Conservation (phyloP, 2,797 vertebrate genomes). For the Pteropus rufus region DNA sequence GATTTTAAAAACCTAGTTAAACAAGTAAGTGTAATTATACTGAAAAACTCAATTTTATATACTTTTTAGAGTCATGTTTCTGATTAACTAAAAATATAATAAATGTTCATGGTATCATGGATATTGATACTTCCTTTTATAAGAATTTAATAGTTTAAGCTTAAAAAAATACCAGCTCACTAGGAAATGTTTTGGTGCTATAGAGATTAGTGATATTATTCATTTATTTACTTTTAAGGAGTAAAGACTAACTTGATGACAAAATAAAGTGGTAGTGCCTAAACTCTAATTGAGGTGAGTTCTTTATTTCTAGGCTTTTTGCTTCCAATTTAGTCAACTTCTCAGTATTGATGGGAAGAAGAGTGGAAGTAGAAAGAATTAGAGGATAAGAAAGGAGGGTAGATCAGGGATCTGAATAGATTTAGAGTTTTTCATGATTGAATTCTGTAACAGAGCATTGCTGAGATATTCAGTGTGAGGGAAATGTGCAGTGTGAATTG, state of each 20-base stretch:
- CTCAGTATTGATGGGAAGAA: neutral
- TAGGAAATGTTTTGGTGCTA: neutral
- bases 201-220: neutral
- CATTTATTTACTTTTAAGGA: conserved; percentile 12
- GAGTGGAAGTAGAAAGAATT: neutral
- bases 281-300: neutral
- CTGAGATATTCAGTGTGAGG: neutral
- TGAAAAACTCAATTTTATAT: conserved; percentile 1
- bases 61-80: neutral
- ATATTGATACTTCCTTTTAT: conserved; percentile 10
- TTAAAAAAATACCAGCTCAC: neutral
- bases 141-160: neutral
- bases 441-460: neutral
- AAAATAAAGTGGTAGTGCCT: neutral
- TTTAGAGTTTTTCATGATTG: neutral
- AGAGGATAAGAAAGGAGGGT: neutral
- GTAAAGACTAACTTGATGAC: conserved; percentile 15
- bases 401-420: neutral
- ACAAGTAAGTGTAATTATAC: neutral
- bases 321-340: neutral
- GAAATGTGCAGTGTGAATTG: neutral
- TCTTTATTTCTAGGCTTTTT: neutral
- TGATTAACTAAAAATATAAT: conserved; percentile 24
- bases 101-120: neutral
- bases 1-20: neutral